Percentiles rank a stretch among this genome's conserved stretches.
phyloP scores from a whole-genome alignment of 2,888 invertebrate genomes.

The Plusia festucae region DNA sequence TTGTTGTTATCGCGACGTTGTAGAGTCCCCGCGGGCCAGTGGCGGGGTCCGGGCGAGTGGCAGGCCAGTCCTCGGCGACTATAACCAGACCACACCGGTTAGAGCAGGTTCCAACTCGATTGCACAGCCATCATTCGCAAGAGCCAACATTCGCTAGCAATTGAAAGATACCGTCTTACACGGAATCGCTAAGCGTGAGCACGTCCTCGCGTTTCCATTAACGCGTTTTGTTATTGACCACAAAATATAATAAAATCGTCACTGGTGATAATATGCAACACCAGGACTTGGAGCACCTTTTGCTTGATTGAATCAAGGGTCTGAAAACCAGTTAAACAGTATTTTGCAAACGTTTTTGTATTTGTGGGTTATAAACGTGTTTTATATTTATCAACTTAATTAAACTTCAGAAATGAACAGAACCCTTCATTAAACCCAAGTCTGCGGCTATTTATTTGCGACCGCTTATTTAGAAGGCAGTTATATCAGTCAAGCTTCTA shows the following conservation, averaged over 20 bases:
- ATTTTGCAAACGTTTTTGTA: background rate
- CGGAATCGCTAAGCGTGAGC: slow-evolving; percentile 7
- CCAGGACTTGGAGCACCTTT: background rate
- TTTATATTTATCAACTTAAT: slow-evolving; percentile 4
- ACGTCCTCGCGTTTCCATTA: background rate
- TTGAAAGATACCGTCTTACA: slow-evolving; percentile 40
- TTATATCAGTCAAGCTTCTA: background rate
- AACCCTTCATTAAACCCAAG: slow-evolving; percentile 6
- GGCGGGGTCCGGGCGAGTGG: slow-evolving; percentile 80
- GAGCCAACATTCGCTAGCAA: slow-evolving; percentile 56
- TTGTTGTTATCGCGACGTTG: slow-evolving; percentile 68
- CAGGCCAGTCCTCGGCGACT: slow-evolving; percentile 84
- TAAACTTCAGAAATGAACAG: background rate
- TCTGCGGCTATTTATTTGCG: background rate
- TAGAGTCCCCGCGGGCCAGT: slow-evolving; percentile 71
- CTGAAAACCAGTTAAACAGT: background rate
- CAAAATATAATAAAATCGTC: background rate
- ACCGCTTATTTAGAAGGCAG: slow-evolving; percentile 4
- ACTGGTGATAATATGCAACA: background rate
- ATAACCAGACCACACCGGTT: slow-evolving; percentile 77
- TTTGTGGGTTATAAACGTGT: slow-evolving; percentile 2
- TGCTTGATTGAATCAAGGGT: background rate
- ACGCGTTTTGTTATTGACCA: background rate
- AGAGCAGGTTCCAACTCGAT: slow-evolving; percentile 54
- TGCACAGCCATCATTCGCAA: slow-evolving; percentile 63